Evolutionary conservation across 2,888 invertebrate species (phyloP).

Genomic region (Agapostemon virescens): DNA sequence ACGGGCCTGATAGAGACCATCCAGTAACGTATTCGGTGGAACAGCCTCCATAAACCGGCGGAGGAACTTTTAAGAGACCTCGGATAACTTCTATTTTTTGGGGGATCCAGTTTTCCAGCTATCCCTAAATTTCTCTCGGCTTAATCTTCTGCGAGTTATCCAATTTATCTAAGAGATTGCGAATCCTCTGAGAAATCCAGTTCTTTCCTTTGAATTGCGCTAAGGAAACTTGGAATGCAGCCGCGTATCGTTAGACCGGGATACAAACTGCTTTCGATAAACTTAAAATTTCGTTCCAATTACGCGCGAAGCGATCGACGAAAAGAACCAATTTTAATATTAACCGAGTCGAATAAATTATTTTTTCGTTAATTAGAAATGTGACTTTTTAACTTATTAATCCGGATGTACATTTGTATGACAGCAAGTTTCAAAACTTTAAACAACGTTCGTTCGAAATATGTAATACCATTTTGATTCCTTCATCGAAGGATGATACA

Average conservation of each 20-base stretch:
- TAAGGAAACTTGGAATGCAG: neutral
- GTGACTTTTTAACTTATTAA: no score
- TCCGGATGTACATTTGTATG: no score
- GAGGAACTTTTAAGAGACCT: conserved; percentile 40
- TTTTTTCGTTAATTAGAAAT: no score
- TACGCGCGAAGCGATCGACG: no score
- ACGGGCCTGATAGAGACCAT: conserved; percentile 42
- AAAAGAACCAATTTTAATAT: neutral
- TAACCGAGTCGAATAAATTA: neutral
- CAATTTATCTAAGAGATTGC: conserved; percentile 5
- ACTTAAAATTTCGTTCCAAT: no score
- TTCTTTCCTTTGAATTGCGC: neutral
- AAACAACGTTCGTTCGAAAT: no score
- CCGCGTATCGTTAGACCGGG: neutral
- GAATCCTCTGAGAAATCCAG: neutral
- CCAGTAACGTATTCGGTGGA: conserved; percentile 38
- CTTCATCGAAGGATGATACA: no score
- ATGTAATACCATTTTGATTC: no score
- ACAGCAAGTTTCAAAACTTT: no score
- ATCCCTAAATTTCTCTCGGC: conserved; percentile 20
- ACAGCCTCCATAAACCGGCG: conserved; percentile 38
- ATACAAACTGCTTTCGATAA: neutral
- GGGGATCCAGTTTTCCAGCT: conserved; percentile 9
- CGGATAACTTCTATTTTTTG: conserved; percentile 48
- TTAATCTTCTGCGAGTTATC: conserved; percentile 21